These are phyloP conservation scores for Pangasius djambal DNA, from an alignment of 2,797 vertebrate genomes.

Conservation along the genomic window DNA sequence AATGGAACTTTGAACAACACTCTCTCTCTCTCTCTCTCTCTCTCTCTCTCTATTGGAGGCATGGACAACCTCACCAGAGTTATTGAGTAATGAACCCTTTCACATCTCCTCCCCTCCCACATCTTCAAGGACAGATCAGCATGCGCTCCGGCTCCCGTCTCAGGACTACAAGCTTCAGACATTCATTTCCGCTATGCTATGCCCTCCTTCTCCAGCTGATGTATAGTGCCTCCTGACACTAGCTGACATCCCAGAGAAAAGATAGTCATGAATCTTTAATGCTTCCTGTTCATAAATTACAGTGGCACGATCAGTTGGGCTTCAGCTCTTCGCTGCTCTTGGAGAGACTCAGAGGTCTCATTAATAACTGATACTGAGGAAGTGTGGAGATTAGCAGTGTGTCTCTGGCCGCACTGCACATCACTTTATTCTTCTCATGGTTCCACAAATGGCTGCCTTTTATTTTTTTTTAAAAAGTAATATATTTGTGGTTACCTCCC, in stretches of 20 bases:
- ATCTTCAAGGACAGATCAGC: constrained; percentile 53
- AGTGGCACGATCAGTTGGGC: constrained; percentile 60
- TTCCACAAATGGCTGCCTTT: constrained; percentile 28
- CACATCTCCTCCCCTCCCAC: constrained; percentile 30
- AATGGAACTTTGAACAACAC: constrained; percentile 41
- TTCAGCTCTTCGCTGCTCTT: constrained; percentile 48
- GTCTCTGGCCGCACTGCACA: constrained; percentile 11
- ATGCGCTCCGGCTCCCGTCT: constrained; percentile 7
- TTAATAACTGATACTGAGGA: constrained; percentile 53
- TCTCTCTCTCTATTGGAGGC: constrained; percentile 23
- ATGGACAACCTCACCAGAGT: constrained; percentile 31
- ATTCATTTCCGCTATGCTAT: constrained; percentile 30
- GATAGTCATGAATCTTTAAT: constrained; percentile 72
- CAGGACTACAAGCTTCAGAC: constrained; percentile 22
- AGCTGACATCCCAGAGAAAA: constrained; percentile 62
- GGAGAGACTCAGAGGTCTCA: constrained; percentile 47
- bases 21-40: not conserved
- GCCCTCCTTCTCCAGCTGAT: constrained; percentile 60
- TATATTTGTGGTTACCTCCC: not conserved
- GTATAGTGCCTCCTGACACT: constrained; percentile 61
- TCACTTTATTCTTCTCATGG: constrained; percentile 11
- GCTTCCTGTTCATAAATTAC: constrained; percentile 73
- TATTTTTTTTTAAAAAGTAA: not conserved
- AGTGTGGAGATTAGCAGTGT: constrained; percentile 50
- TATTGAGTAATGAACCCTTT: constrained; percentile 57